phyloP scores from a whole-genome alignment of 2,888 invertebrate genomes.

The Entomobrya multifasciata region DNA sequence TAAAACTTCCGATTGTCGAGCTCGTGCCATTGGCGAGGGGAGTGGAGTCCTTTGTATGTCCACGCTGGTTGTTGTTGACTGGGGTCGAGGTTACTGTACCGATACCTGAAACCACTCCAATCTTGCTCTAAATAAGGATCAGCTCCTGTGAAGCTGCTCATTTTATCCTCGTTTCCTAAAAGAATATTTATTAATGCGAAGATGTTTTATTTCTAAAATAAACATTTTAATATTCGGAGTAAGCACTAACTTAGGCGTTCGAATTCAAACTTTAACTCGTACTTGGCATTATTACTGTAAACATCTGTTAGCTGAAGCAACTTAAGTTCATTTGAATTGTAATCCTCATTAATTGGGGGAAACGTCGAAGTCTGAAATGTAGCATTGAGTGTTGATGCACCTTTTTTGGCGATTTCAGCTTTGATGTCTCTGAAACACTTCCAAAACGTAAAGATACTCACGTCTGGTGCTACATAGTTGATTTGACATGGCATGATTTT shows the following conservation, averaged over 20 bases:
- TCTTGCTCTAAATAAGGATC: not conserved
- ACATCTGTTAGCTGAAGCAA: not conserved
- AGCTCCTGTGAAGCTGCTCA: not conserved
- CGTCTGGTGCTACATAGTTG: too few species aligned
- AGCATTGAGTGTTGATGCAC: too few species aligned
- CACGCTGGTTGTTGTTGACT: constrained; percentile 26
- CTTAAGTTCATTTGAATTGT: too few species aligned
- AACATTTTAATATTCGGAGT: too few species aligned
- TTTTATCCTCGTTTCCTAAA: not conserved
- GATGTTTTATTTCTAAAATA: too few species aligned
- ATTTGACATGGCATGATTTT: too few species aligned
- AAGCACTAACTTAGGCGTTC: not conserved
- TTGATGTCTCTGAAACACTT: too few species aligned
- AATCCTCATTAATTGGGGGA: too few species aligned
- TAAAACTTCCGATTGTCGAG: not conserved
- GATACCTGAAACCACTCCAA: too few species aligned
- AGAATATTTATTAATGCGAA: too few species aligned
- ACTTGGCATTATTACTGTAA: not conserved
- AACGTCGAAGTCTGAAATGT: not conserved
- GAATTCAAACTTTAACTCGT: not conserved
- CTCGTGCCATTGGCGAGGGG: not conserved
- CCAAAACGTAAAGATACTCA: too few species aligned
- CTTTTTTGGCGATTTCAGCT: too few species aligned
- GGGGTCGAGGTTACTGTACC: not conserved
- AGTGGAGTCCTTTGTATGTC: not conserved